Evolutionary conservation across 30 jellyfish, hydroid and myxozoan species (phyloP), one percentile per base, ranked within the genome.

Genomic region (Aurelia aurita): DNA sequence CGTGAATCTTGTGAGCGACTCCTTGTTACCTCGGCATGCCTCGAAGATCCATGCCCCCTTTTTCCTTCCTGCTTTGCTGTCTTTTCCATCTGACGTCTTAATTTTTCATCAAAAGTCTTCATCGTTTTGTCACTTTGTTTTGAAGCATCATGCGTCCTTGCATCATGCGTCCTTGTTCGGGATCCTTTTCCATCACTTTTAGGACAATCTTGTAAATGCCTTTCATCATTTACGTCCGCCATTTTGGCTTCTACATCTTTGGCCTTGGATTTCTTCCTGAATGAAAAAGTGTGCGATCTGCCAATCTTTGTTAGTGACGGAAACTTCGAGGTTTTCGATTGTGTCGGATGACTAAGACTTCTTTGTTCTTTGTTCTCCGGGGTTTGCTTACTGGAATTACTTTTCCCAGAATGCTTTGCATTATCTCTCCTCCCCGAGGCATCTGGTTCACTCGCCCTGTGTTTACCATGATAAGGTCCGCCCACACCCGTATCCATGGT

Each of bases 301-400:
- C 93, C 93, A 12, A 83, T 55, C 32, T 62, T 83, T 5, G 93
- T 69, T 3, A 83, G 28, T 49, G 93, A 83, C 1, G 88, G 88
- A 61, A 77, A 77, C 44, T 44, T 77, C 21, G 88, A 77, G 15
- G 23, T 72, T 60, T 77, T 75, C 29, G 67, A 55, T 55, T 55
- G 67, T 1, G 14, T 22, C 1, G 67, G 67, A 61, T 43, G 73
- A 19, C 35, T 22, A 32, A 54, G 16, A 18, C 85, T 55, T 6
- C 62, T 23, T 55, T 72, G 54, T 31, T 28, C 74, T 28, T 74
- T 74, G 9, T 74, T 66, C 2, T 57, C 86, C n/a, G 55, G 22
- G n/a, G 49, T 22, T 16, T 60, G 57, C 64, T 39, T 39, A 39
- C 51, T 39, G 51, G 51, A 39, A 39, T 58, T 31, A 16, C 74